Conservation (phyloP, 2,113 vertebrate genomes). For the Dryoscopus gambensis region DNA sequence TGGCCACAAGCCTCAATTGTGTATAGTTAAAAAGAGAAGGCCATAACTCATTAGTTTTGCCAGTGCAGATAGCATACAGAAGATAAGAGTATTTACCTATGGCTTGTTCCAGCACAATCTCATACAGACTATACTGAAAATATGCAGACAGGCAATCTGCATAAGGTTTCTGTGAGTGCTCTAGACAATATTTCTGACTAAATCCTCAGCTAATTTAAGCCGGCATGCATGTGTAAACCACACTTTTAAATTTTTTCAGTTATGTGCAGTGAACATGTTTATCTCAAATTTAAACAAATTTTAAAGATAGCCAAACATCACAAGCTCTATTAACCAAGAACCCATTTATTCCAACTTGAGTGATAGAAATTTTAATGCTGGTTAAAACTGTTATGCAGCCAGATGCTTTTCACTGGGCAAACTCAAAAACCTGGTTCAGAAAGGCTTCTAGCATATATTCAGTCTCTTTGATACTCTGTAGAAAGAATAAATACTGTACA, state of each 20-base stretch:
- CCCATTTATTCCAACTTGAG: neutral
- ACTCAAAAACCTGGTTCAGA: neutral
- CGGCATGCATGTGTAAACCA: neutral
- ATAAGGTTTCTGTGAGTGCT: neutral
- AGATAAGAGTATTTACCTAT: neutral
- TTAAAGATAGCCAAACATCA: neutral
- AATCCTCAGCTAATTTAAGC: neutral
- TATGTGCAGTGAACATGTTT: neutral
- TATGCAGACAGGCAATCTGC: neutral
- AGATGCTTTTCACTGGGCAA: neutral
- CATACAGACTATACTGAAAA: neutral
- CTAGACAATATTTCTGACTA: conserved; percentile 7
- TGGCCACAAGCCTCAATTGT: neutral
- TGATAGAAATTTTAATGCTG: neutral
- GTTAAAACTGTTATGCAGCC: neutral
- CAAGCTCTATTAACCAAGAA: neutral
- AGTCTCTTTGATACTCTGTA: neutral
- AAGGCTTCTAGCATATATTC: neutral
- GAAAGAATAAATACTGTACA: neutral
- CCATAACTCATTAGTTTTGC: neutral
- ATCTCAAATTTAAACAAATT: neutral
- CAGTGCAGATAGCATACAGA: neutral
- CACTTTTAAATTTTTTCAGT: neutral
- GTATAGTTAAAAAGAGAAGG: neutral
- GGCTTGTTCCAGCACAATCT: neutral